Evolutionary conservation across 2,113 vertebrate species (phyloP), one percentile per base, ranked within the genome.

Genomic region (Neomonachus schauinslandi): DNA sequence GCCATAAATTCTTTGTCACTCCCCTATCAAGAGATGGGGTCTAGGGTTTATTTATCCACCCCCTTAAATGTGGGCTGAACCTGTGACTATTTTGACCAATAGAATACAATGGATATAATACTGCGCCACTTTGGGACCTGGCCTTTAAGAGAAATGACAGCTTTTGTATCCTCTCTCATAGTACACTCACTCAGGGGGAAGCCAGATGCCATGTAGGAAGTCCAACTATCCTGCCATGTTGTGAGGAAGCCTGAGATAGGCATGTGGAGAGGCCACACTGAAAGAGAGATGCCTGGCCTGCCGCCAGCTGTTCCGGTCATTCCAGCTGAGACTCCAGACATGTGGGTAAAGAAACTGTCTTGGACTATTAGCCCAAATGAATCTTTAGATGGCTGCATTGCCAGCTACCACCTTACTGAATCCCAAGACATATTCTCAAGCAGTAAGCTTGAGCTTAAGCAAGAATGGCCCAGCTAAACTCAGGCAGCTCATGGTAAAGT

Each of bases 1-100:
- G 69, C 24, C 42, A 71, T 49, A 94, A 97, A 84, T 65, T 87
- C 19, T 69, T 93, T 63, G 49, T n/a, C 53, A 79, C 1, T 77
- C 19, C 15, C 36, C 26, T 69, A 76, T 24, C 31, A 76, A 94
- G 24, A 67, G 2, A 6, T 51, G 24, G 10, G 15, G 19, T 65
- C 65, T 90, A 4, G 16, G 19, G 8, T 51, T 57, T 89, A 3
- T 86, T 89, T 80, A 74, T 69, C 39, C 24, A 84, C 22, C 33
- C 10, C 65, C 12, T 94, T 92, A 42, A 49, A 57, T 42, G 11
- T 63, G 26, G 28, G 4, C 22, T 57, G 15, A 80, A 59, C 13
- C 19, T 49, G 63, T 69, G 63, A 57, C 7, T 72, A 22, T 36
- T 82, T 55, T 57, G 9, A 53, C 9, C 46, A 51, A 59, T 12